Base-by-base conservation (phyloP, 2,113 vertebrate genomes). In the Entomyzon cyanotis region DNA sequence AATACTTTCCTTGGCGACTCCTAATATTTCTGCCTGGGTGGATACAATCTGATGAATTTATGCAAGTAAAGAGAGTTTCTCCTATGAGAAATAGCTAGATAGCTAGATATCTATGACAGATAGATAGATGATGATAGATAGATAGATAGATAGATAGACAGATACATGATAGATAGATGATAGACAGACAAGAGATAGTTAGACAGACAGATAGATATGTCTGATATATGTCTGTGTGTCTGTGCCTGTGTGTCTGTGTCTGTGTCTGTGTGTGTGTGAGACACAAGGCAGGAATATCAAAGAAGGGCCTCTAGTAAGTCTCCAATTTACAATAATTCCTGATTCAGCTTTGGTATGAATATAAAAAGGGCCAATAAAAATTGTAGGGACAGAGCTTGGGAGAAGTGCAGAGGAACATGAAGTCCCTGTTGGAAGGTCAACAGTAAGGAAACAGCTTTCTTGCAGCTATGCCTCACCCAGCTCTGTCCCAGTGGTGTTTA, bases 341-440 rank as follows among this genome's bases (percentile, higher is more conserved):
- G 9, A 24, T 69, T 81, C 33, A 62, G 17, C 25, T 50, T 30
- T 56, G 10, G 18, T 33, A 11, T 47, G 59, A 20, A 68, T 31
- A 13, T 33, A n/a, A 44, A 67, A 1, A 31, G 4, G 11, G 5
- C 19, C 60, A 19, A 53, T 19, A 58, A 46, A 39, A 62, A 56
- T 15, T 22, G 19, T 12, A 76, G 8, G 4, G 13, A 15, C 21
- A 47, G 42, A 76, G 13, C 24, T 39, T 49, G 70, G 13, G 17
- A 47, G 3, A 9, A 3, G 3, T n/a, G 23, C 19, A 35, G 4
- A 25, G 23, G 16, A 62, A n/a, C 7, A 11, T n/a, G 15, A 41
- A 41, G 21, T 7, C 39, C 3, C 22, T 5, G 0, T 1, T 71
- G 30, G 30, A 69, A 55, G 1, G 3, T 10, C 20, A 44, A 25